A percentile compares a stretch with the other conserved stretches of the same genome.
These are phyloP conservation scores for Ptychodera flava DNA, from an alignment of 35 echinoderm and acorn worm species.

Conservation along the genomic window DNA sequence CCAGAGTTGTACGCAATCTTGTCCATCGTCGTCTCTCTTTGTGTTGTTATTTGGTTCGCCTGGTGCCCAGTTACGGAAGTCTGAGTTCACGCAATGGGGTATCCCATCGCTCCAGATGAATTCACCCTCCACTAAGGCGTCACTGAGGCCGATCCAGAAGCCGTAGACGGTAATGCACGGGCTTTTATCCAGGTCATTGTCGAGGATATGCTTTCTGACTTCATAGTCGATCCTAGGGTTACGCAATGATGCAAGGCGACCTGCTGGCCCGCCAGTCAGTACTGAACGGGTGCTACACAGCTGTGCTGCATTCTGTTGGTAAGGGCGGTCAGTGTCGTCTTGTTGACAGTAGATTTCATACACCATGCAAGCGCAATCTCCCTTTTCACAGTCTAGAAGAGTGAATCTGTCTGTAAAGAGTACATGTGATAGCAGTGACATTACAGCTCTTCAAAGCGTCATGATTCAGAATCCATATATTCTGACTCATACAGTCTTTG, in stretches of 20 bases:
- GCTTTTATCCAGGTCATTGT: neutral
- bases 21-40: neutral
- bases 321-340: neutral
- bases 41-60: neutral
- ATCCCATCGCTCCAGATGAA: neutral
- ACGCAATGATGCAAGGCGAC: neutral
- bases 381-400: too few species aligned
- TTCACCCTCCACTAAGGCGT: neutral
- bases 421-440: too few species aligned
- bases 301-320: neutral
- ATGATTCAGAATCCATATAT: too few species aligned
- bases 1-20: neutral
- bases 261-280: too few species aligned
- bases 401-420: too few species aligned
- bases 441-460: too few species aligned
- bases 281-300: neutral
- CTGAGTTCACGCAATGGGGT: neutral
- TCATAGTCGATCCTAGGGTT: neutral
- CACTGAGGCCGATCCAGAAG: neutral
- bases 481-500: too few species aligned
- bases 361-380: neutral
- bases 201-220: neutral
- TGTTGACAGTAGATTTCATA: neutral
- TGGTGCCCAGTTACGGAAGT: neutral
- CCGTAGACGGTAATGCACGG: neutral